Conservation (phyloP, 1,140 invertebrate species). For the Phocides pigmalion region DNA sequence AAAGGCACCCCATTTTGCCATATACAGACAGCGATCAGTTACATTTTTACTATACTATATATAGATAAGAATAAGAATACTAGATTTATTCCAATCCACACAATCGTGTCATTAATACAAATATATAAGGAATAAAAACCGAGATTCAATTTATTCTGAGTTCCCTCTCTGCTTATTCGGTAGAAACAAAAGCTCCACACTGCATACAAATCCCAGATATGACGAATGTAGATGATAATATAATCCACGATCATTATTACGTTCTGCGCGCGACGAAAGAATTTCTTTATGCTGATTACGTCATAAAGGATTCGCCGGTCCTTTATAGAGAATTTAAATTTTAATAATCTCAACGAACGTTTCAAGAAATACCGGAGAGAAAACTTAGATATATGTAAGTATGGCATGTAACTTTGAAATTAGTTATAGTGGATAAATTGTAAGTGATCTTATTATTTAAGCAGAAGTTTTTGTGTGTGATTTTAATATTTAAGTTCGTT, state of each 20-base stretch:
- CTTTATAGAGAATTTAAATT: constrained; percentile 32
- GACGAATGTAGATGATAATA: constrained; percentile 29
- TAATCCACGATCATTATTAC: constrained; percentile 28
- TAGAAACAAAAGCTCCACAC: constrained; percentile 15
- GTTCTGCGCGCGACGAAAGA: constrained; percentile 5
- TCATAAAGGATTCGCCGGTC: constrained; percentile 17
- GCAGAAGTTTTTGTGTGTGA: too few species aligned
- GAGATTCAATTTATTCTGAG: constrained; percentile 18
- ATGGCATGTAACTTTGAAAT: too few species aligned
- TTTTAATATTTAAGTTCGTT: too few species aligned
- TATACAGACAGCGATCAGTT: too few species aligned
- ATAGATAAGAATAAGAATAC: too few species aligned
- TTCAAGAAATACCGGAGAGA: constrained; percentile 11
- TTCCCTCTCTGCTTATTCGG: constrained; percentile 8
- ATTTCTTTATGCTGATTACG: constrained; percentile 30
- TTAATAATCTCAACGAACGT: constrained; percentile 26
- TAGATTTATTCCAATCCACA: too few species aligned
- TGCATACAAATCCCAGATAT: constrained; percentile 17
- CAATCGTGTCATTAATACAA: neutral
- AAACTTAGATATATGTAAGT: too few species aligned
- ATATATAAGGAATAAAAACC: constrained; percentile 4
- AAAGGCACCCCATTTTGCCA: too few species aligned
- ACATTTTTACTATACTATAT: too few species aligned
- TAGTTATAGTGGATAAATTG: too few species aligned
- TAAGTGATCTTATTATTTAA: too few species aligned